Percentiles rank a stretch among this genome's conserved stretches.
Evolutionary conservation across 2,113 vertebrate genomes (phyloP).

Genomic region (Syngnathoides biaculeatus): DNA sequence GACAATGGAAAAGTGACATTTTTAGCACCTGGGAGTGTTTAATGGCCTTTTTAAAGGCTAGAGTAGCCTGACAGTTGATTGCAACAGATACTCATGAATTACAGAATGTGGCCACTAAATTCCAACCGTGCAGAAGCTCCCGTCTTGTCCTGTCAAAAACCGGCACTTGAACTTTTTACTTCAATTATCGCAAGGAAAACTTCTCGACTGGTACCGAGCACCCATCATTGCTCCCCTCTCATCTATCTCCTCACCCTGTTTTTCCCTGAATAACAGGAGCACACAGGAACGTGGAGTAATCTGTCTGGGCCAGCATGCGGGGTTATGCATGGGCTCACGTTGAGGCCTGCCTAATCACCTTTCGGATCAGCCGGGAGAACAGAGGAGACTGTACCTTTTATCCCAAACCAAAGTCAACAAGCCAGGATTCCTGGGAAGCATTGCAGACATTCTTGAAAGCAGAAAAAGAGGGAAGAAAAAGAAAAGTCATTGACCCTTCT

Average conservation of each 20-base stretch:
- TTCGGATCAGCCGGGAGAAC: constrained; percentile 69
- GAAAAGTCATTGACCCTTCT: constrained; percentile 45
- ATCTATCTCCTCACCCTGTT: constrained; percentile 30
- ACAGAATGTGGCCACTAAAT: neutral
- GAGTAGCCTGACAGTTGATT: neutral
- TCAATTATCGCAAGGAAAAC: neutral
- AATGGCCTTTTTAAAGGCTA: neutral
- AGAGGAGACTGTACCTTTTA: constrained; percentile 69
- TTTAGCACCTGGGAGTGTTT: constrained; percentile 6
- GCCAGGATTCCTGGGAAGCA: constrained; percentile 68
- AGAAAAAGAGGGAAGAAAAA: constrained; percentile 46
- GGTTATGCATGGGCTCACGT: constrained; percentile 60
- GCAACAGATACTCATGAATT: neutral
- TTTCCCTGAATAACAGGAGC: constrained; percentile 46
- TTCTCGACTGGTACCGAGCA: constrained; percentile 13
- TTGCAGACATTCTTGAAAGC: constrained; percentile 77
- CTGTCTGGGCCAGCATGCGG: constrained; percentile 51
- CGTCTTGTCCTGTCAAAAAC: neutral
- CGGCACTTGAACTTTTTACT: constrained; percentile 12
- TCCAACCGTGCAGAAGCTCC: neutral
- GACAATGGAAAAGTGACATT: constrained; percentile 1
- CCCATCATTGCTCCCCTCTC: constrained; percentile 33
- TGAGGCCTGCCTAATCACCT: constrained; percentile 70
- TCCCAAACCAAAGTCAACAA: constrained; percentile 78
- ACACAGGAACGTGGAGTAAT: constrained; percentile 54